Percentiles rank a stretch among this genome's conserved stretches.
Conservation (phyloP, 2,797 vertebrate species). For the Hippocampus kuda region DNA sequence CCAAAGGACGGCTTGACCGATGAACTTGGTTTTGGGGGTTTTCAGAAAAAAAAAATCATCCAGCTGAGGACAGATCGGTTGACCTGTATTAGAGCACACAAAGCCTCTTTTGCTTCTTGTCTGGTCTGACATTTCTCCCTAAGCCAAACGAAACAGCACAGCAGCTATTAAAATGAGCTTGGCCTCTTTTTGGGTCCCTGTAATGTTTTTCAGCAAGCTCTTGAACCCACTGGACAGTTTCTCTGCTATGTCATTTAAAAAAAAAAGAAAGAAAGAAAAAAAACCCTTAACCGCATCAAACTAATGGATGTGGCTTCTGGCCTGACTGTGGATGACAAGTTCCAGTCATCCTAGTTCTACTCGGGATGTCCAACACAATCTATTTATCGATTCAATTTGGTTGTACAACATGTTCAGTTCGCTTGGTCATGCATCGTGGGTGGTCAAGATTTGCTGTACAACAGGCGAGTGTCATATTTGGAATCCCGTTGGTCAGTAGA, state of each 20-base stretch:
- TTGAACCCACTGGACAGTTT: conserved; percentile 30
- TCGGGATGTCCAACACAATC: not conserved
- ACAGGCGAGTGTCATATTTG: not conserved
- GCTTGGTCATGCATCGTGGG: not conserved
- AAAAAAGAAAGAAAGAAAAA: conserved; percentile 24
- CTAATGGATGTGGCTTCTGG: conserved; percentile 4
- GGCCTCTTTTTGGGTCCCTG: conserved; percentile 56
- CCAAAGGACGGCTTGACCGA: conserved; percentile 26
- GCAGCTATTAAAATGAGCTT: conserved; percentile 58
- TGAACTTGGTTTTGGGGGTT: conserved; percentile 42
- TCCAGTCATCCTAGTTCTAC: conserved; percentile 13
- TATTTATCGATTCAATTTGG: conserved; percentile 5
- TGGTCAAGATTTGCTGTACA: not conserved
- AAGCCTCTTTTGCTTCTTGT: conserved; percentile 30
- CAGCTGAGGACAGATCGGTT: conserved; percentile 40
- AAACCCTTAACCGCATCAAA: conserved; percentile 39
- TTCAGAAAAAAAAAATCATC: conserved; percentile 27
- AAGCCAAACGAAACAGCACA: conserved; percentile 59
- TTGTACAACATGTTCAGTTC: not conserved
- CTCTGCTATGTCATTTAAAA: conserved; percentile 41
- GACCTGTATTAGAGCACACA: conserved; percentile 44
- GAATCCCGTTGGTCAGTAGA: too few species aligned
- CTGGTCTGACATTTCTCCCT: conserved; percentile 29
- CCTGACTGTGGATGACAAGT: conserved; percentile 18
- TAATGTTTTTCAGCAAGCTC: conserved; percentile 54